Percentiles rank a stretch among this genome's conserved stretches.
phyloP scores from a whole-genome alignment of 2,113 vertebrate genomes.

The Sebastes schlegelii region DNA sequence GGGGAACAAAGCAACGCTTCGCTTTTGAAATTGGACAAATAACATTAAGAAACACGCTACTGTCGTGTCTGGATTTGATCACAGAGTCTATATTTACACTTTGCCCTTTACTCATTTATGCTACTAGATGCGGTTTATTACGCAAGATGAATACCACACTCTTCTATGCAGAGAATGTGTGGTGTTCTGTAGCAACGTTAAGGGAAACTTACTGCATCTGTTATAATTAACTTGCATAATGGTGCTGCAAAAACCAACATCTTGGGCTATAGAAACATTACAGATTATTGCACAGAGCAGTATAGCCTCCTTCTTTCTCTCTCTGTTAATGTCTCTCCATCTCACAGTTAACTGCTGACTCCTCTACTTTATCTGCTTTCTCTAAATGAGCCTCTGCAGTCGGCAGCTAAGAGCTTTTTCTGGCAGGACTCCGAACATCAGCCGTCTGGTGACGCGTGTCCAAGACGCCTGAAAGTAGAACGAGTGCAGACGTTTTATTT shows the following conservation, averaged over 20 bases:
- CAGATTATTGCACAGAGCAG: background rate
- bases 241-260: background rate
- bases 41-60: background rate
- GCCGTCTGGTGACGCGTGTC: background rate
- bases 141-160: background rate
- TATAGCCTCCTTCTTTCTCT: background rate
- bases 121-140: background rate
- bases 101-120: background rate
- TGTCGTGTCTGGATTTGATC: background rate
- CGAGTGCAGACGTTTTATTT: background rate
- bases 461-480: background rate
- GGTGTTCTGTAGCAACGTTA: background rate
- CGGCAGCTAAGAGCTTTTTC: background rate
- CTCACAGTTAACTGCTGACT: slow-evolving; percentile 6
- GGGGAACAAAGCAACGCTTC: background rate
- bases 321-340: slow-evolving; percentile 1
- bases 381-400: slow-evolving; percentile 11
- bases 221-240: background rate
- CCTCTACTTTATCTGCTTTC: background rate
- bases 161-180: background rate
- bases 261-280: background rate
- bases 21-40: background rate
- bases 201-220: background rate
- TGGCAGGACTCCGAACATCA: background rate
- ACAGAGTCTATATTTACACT: background rate